These are phyloP conservation scores for Lampris incognitus DNA, from an alignment of 2,113 vertebrate species.

Conservation along the genomic window DNA sequence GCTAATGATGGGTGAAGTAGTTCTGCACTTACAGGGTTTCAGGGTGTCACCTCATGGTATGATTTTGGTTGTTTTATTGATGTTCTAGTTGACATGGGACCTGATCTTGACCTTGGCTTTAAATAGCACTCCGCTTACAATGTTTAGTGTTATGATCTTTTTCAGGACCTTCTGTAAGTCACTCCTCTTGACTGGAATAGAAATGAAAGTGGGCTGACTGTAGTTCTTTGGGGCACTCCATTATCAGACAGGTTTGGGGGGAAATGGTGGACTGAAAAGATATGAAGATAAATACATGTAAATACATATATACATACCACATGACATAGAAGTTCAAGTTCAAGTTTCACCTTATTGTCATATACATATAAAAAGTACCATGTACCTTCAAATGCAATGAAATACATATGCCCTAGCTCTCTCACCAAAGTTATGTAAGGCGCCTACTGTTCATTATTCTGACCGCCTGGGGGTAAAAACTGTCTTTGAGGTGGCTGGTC, in stretches of 20 bases:
- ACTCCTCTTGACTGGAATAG: background rate
- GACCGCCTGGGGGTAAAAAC: no score
- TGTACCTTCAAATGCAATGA: no score
- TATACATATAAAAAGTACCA: no score
- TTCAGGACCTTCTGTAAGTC: constrained; percentile 6
- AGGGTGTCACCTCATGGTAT: constrained; percentile 13
- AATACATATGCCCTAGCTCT: no score
- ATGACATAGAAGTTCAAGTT: no score
- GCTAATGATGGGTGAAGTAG: background rate
- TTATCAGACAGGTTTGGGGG: background rate
- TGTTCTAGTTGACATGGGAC: background rate
- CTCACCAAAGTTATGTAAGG: no score
- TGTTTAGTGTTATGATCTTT: background rate
- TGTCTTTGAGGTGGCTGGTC: no score
- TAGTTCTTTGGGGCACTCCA: constrained; percentile 9
- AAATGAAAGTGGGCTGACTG: constrained; percentile 15
- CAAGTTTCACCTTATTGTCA: no score
- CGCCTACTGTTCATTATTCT: no score
- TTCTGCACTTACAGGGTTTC: background rate
- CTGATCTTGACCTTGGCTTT: background rate
- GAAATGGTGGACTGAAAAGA: background rate
- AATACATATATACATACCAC: no score
- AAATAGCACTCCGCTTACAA: background rate
- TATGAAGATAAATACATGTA: background rate
- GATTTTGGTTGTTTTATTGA: background rate